Percentiles rank a stretch among this genome's conserved stretches.
Conservation (phyloP, 2,888 invertebrate species). For the Merodon equestris region DNA sequence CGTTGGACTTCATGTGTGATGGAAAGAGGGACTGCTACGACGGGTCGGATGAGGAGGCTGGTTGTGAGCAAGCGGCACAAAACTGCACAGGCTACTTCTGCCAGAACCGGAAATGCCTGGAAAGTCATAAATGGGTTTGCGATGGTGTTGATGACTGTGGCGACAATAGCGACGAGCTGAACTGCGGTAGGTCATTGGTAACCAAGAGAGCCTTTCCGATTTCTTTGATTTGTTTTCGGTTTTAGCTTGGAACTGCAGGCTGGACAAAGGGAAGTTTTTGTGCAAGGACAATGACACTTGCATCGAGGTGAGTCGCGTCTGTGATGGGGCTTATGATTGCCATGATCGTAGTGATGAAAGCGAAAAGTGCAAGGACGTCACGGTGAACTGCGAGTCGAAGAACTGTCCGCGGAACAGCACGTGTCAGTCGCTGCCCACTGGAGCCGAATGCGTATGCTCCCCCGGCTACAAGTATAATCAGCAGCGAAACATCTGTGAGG, state of each 20-base stretch:
- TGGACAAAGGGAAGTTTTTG: conserved; percentile 79
- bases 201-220: background rate
- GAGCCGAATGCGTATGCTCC: conserved; percentile 82
- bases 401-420: conserved; percentile 76
- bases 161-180: conserved; percentile 81
- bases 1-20: conserved; percentile 85
- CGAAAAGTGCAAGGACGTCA: conserved; percentile 74
- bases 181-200: conserved; percentile 79
- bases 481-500: conserved; percentile 75
- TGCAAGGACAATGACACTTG: conserved; percentile 81
- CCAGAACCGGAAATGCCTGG: conserved; percentile 80
- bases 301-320: conserved; percentile 80
- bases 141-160: conserved; percentile 81
- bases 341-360: conserved; percentile 84
- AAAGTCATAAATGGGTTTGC: conserved; percentile 80
- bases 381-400: conserved; percentile 72
- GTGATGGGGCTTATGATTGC: conserved; percentile 81
- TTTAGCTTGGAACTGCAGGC: conserved; percentile 77
- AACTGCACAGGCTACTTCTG: conserved; percentile 84
- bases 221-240: background rate
- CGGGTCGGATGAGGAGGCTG: conserved; percentile 83
- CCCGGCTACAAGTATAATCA: conserved; percentile 75
- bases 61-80: conserved; percentile 77
- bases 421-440: conserved; percentile 79
- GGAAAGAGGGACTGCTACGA: conserved; percentile 86